Base-by-base conservation (phyloP, 1,140 invertebrate species). In the Triops cancriformis region DNA sequence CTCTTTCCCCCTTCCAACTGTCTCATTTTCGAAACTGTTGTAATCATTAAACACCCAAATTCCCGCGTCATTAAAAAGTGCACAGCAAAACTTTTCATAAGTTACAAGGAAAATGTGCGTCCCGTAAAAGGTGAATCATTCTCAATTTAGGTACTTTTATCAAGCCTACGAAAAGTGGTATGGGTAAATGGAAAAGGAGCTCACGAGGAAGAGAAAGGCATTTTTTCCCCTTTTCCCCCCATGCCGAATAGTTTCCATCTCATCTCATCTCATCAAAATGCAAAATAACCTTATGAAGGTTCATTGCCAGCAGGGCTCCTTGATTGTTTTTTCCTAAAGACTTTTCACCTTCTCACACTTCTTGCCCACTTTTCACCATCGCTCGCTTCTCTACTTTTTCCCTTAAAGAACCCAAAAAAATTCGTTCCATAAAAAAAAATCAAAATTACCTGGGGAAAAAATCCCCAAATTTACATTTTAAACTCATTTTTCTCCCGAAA, bases 181-280 rank as follows among this genome's bases (percentile, higher is more conserved):
- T 23, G 51, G n/a, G 51, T 64, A 64, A 18, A 64, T n/a, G 51
- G 23, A 23, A 64, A 64, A 0, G 23, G 10, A 64, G 31, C 31
- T 37, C 31, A 7, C 31, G 51, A 64, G 51, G 51, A 14, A 64
- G 51, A 64, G n/a, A n/a, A n/a, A n/a, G n/a, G n/a, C n/a, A n/a
- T n/a, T 5, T 64, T 18, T 64, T 64, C 6, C 23, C 51, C 18
- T 23, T 18, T 64, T 18, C 51, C 51, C 18, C 51, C 18, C 51
- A 23, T 64, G 23, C 23, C 31, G 31, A 37, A 37, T 37, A 37
- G 18, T 64, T 64, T 64, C 51, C 51, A 64, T 64, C 51, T 64
- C 51, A 64, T 64, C 51, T 64, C 51, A n/a, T 64, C 51, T 64
- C 51, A 64, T 64, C 51, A 64, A 64, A 64, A 64, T 64, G 51